Conservation (phyloP, 1,140 invertebrate genomes). For the Sweltsa coloradensis region DNA sequence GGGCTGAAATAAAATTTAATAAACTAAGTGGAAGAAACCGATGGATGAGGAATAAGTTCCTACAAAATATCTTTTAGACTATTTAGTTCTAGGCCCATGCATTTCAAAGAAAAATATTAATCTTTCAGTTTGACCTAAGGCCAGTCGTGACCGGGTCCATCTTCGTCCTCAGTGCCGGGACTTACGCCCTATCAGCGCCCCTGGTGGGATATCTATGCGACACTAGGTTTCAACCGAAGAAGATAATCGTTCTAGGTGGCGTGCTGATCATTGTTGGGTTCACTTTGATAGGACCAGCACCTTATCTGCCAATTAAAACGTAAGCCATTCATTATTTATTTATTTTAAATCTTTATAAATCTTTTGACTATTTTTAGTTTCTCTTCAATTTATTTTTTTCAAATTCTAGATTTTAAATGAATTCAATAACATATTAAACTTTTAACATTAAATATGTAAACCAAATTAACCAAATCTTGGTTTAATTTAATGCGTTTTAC, state of each 20-base stretch:
- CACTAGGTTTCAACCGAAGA: conserved; percentile 21
- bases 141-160: conserved; percentile 37
- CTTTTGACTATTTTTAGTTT: too few species aligned
- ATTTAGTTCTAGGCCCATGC: too few species aligned
- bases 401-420: conserved; percentile 22
- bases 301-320: conserved; percentile 23
- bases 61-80: too few species aligned
- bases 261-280: conserved; percentile 29
- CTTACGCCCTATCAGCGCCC: conserved; percentile 38
- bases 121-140: conserved; percentile 33
- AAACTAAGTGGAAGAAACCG: too few species aligned
- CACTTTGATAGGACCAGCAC: conserved; percentile 31
- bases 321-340: conserved; percentile 14
- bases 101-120: neutral
- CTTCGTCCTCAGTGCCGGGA: conserved; percentile 39
- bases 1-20: too few species aligned
- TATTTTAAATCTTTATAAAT: too few species aligned
- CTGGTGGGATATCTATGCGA: conserved; percentile 35
- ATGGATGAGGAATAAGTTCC: too few species aligned
- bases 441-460: too few species aligned
- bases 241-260: conserved; percentile 23
- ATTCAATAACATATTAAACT: too few species aligned
- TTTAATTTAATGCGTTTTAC: too few species aligned
- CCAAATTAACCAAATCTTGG: too few species aligned
- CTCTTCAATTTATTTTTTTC: conserved; percentile 11